Evolutionary conservation across 2,113 vertebrate species (phyloP).

Genomic region (Pelecanoides urinatrix): DNA sequence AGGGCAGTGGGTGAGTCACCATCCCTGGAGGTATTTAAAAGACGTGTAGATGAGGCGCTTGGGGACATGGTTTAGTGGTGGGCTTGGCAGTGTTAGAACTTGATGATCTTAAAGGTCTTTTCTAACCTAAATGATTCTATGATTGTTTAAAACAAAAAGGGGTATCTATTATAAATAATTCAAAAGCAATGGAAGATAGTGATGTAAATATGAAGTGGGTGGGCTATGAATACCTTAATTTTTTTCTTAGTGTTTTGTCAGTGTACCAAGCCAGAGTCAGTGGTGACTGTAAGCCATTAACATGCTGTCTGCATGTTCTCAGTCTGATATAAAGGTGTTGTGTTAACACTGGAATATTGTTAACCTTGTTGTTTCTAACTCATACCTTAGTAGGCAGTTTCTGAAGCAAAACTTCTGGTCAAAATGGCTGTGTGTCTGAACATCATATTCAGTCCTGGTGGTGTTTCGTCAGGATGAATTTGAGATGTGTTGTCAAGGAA

Average conservation of each 20-base stretch:
- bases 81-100: neutral
- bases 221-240: neutral
- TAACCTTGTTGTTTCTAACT: neutral
- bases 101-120: neutral
- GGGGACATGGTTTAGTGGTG: neutral
- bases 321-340: neutral
- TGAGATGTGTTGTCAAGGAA: neutral
- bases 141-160: neutral
- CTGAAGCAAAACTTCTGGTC: neutral
- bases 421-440: neutral
- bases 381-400: neutral
- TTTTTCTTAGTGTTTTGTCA: neutral
- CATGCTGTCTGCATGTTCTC: neutral
- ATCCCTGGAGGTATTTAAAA: neutral
- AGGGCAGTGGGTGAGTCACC: neutral
- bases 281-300: neutral
- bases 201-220: neutral
- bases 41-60: neutral
- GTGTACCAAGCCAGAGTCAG: neutral
- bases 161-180: neutral
- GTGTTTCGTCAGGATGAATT: neutral
- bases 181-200: neutral
- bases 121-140: neutral
- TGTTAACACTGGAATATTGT: neutral
- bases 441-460: neutral